These are phyloP conservation scores for Iselma pallidipennis DNA, from an alignment of 2,888 invertebrate species.

Conservation along the genomic window DNA sequence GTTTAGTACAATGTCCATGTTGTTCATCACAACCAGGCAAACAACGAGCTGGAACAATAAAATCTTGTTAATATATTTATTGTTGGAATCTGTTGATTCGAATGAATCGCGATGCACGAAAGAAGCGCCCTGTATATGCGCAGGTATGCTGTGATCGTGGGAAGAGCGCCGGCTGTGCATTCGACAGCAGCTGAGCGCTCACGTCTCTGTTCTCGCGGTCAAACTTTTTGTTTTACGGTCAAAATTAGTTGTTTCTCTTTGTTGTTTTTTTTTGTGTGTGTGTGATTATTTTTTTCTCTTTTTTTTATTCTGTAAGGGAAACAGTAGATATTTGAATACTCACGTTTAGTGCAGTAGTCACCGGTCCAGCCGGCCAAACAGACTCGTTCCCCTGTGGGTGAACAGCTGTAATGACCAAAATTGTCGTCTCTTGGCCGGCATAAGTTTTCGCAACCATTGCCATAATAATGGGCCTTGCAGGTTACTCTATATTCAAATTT, in stretches of 20 bases:
- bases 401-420: constrained; percentile 95
- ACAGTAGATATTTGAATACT: constrained; percentile 56
- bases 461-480: constrained; percentile 89
- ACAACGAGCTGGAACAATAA: constrained; percentile 81
- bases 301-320: constrained; percentile 8
- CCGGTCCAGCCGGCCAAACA: constrained; percentile 94
- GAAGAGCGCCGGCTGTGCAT: constrained; percentile 52
- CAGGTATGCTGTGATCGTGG: constrained; percentile 56
- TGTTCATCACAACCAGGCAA: constrained; percentile 88
- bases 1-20: constrained; percentile 89
- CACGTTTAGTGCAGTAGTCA: constrained; percentile 92
- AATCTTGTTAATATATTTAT: not conserved
- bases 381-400: constrained; percentile 82
- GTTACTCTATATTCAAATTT: constrained; percentile 84
- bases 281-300: constrained; percentile 44
- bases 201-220: constrained; percentile 56
- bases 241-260: constrained; percentile 51
- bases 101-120: constrained; percentile 5
- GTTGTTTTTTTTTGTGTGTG: constrained; percentile 34
- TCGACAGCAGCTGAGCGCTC: constrained; percentile 53
- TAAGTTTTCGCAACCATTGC: constrained; percentile 86
- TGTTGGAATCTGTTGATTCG: constrained; percentile 3
- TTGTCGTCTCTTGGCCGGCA: constrained; percentile 89
- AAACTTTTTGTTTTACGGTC: constrained; percentile 53
- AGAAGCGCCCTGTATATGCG: constrained; percentile 51